Evolutionary conservation across 2,113 vertebrate genomes (phyloP).

Genomic region (Colistium nudipinnis): DNA sequence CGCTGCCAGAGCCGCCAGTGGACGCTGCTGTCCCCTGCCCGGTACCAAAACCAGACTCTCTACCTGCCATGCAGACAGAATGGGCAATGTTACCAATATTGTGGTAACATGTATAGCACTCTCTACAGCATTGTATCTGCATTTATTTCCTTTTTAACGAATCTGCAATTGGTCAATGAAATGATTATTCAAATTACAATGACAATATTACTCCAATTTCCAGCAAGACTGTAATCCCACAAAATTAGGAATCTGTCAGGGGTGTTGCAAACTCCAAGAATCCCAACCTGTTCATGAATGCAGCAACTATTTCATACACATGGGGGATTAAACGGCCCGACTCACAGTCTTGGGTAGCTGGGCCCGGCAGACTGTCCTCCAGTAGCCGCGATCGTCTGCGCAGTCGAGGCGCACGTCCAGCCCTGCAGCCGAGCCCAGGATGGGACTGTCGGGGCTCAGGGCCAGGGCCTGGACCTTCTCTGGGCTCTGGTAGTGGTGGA

Average conservation of each 20-base stretch:
- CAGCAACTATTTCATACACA: background rate
- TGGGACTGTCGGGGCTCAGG: constrained; percentile 78
- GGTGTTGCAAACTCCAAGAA: background rate
- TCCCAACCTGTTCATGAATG: constrained; percentile 2
- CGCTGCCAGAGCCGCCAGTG: constrained; percentile 83
- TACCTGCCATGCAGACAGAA: constrained; percentile 78
- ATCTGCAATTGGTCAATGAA: too few species aligned
- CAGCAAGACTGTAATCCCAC: background rate
- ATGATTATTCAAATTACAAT: too few species aligned
- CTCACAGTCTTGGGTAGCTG: constrained; percentile 89
- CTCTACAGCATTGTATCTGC: too few species aligned
- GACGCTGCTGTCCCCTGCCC: constrained; percentile 69
- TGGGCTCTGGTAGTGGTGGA: constrained; percentile 87
- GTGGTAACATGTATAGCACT: background rate
- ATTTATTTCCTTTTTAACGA: too few species aligned
- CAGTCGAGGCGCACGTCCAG: constrained; percentile 84
- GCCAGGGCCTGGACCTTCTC: constrained; percentile 85
- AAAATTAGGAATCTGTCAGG: background rate
- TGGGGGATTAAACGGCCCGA: constrained; percentile 17
- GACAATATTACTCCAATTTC: background rate
- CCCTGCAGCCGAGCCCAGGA: constrained; percentile 84
- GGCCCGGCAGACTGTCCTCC: constrained; percentile 82
- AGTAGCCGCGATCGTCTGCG: constrained; percentile 85
- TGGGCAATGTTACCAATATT: background rate
- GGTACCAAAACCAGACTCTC: constrained; percentile 87